These are phyloP conservation scores for Hystrix brachyura DNA, from an alignment of 2,113 vertebrate genomes.

Conservation along the genomic window DNA sequence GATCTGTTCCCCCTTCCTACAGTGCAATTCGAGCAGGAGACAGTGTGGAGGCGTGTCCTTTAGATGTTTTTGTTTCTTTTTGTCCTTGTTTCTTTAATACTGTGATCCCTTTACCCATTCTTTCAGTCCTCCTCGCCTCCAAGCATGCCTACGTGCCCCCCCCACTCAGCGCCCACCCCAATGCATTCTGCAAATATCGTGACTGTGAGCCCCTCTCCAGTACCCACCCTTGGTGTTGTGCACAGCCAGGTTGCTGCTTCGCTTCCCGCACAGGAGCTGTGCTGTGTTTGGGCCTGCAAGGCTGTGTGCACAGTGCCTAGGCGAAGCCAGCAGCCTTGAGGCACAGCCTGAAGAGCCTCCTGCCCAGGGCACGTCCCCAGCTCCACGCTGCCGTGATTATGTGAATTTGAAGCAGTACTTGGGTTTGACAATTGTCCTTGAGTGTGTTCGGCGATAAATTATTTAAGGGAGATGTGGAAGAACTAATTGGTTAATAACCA, in stretches of 20 bases:
- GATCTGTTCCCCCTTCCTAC: accelerated
- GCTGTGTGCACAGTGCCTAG: accelerated
- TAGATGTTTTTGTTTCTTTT: too few relatives aligned
- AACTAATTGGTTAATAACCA: conserved; percentile 82
- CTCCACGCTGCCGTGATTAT: neutral
- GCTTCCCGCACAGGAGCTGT: accelerated
- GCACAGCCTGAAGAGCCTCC: neutral
- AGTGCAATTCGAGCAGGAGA: accelerated
- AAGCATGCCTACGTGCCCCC: accelerated
- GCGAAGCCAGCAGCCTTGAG: accelerated
- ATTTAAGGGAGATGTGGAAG: conserved; percentile 71
- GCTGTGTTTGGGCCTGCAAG: accelerated
- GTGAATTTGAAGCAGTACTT: conserved; percentile 57
- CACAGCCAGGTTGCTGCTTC: neutral
- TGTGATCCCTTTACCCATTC: neutral
- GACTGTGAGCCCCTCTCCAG: accelerated
- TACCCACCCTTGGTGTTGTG: accelerated
- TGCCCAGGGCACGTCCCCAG: neutral
- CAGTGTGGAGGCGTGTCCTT: neutral
- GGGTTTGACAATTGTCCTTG: conserved; percentile 67
- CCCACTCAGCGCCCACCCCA: accelerated
- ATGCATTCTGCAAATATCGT: too few relatives aligned
- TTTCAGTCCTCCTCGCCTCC: accelerated
- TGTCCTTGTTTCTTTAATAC: neutral
- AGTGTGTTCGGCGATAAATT: conserved; percentile 73